Evolutionary conservation across 2,797 vertebrate species (phyloP), one percentile per base, ranked within the genome.

Genomic region (Cirrhinus mrigala): DNA sequence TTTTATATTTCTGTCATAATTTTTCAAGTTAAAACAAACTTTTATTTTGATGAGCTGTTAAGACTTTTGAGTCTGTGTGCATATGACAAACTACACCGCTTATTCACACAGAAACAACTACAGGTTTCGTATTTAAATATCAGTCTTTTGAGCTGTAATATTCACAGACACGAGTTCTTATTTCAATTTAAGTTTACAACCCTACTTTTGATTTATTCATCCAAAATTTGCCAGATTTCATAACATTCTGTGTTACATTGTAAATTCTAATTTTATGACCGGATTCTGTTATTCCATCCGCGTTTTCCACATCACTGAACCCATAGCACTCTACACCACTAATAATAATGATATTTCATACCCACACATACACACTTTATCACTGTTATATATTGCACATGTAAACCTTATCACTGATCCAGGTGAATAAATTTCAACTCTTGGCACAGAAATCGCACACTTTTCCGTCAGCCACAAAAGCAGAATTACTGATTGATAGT

Each of bases 301-400:
- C 2, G 14, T 64, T 64, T 64, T 64, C 60, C 60, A 64, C 60
- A 64, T 64, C 60, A 3, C 60, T 0, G 24, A 64, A 29, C 27
- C 60, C 60, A 27, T 16, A 29, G 24, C 12, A 14, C 24, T 64
- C 14, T 64, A 29, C 27, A 64, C 24, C 60, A 16, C 5, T 62
- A 62, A 27, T 54, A 22, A 54, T 62, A 15, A 62, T 27, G 58
- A 24, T 27, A 62, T 60, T 12, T 24, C 10, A 58, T n/a, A 58
- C 40, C 40, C 12, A 69, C 46, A 11, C 71, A 75, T 3, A 24
- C 4, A 78, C 24, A 33, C 18, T 80, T 50, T 37, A 80, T 69
- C 71, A 52, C 71, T 33, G 48, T 52, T 74, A 75, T 29, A 52
- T 29, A 78, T 29, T 69, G 48, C 37, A 84, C 62, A 78, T 22